phyloP scores from a whole-genome alignment of 2,888 invertebrate species.

The Melieria picta region DNA sequence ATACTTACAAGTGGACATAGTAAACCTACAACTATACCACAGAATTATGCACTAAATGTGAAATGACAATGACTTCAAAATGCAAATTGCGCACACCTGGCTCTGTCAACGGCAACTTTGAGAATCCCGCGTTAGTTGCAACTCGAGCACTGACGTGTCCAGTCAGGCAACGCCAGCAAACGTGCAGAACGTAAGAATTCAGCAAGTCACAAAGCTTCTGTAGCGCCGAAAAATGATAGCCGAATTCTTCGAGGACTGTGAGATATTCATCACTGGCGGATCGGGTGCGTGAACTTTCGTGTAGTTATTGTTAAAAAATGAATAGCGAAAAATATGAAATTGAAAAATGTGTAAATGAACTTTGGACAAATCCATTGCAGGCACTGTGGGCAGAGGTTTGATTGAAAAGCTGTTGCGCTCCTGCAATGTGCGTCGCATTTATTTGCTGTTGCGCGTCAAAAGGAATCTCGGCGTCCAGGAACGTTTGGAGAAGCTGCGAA shows the following conservation, averaged over 20 bases:
- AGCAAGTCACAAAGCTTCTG: background rate
- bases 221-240: slow-evolving; percentile 22
- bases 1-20: no score
- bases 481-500: slow-evolving; percentile 72
- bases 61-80: no score
- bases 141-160: no score
- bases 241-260: slow-evolving; percentile 74
- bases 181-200: no score
- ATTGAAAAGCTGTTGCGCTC: slow-evolving; percentile 88
- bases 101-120: no score
- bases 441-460: slow-evolving; percentile 79
- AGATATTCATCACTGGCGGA: slow-evolving; percentile 83
- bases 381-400: slow-evolving; percentile 89
- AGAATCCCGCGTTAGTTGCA: no score
- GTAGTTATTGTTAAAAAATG: background rate
- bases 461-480: slow-evolving; percentile 73
- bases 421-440: slow-evolving; percentile 80
- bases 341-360: background rate
- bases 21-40: no score
- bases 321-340: background rate
- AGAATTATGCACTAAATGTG: no score
- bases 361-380: slow-evolving; percentile 62
- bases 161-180: no score
- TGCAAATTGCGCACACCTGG: no score
- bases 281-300: slow-evolving; percentile 14